Evolutionary conservation across 2,888 invertebrate species (phyloP).

Genomic region (Antitype chi): DNA sequence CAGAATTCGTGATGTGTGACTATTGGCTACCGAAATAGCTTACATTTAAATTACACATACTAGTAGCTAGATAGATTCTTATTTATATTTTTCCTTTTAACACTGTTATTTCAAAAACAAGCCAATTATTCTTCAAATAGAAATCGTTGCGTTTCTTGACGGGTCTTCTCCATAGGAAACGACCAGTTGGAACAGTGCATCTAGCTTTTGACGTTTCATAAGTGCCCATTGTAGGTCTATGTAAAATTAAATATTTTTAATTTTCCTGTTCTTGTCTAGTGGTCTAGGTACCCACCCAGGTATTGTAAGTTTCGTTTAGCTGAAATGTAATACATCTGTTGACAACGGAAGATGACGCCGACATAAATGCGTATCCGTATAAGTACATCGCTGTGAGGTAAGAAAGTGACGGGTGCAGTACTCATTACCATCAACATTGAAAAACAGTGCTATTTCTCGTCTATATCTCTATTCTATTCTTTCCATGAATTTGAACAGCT

Average conservation of each 20-base stretch:
- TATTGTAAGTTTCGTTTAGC: not conserved
- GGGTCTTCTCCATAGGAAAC: too few relatives aligned
- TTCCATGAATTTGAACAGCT: not conserved
- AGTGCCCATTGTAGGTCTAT: too few relatives aligned
- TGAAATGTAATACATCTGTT: not conserved
- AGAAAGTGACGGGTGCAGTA: not conserved
- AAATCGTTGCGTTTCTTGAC: too few relatives aligned
- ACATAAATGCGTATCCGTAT: not conserved
- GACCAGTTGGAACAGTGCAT: too few relatives aligned
- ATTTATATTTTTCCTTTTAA: too few relatives aligned
- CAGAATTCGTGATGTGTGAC: not conserved
- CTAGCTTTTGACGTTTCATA: too few relatives aligned
- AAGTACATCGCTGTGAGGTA: not conserved
- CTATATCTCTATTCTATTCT: not conserved
- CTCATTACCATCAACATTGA: not conserved
- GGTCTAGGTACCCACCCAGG: too few relatives aligned
- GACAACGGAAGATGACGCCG: not conserved
- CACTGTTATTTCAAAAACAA: too few relatives aligned
- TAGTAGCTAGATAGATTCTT: not conserved
- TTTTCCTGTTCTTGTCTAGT: too few relatives aligned
- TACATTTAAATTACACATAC: not conserved
- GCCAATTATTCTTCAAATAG: too few relatives aligned
- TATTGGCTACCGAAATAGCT: slow-evolving; percentile 2
- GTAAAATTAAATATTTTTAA: too few relatives aligned
- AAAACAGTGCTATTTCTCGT: not conserved